Base-by-base conservation (phyloP, 2,888 invertebrate genomes). In the Physocephala rufipes region DNA sequence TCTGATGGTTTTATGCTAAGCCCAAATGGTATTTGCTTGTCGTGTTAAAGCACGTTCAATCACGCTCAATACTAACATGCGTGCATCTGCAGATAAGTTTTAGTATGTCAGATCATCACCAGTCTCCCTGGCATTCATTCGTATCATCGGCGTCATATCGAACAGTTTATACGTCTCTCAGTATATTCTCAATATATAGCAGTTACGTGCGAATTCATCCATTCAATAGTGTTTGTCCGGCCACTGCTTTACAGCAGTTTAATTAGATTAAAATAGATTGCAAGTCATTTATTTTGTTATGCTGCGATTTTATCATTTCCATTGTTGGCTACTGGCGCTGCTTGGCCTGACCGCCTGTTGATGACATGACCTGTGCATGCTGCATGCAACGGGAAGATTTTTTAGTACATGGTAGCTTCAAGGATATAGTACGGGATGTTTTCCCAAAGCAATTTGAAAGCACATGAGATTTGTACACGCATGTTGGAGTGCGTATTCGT, bases 211-310 rank as follows among this genome's bases (percentile, higher is more conserved):
- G 36, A 7, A 36, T 36, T 36, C 5, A 36, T 36, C 36, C 36
- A 36, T 36, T 36, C 36, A 36, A 9, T 36, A 9, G 36, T 36
- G 36, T 58, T 64, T 21, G 21, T 67, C 36, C 9, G 36, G 9
- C 58, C 66, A 49, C 36, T 47, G 36, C 55, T 21, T 21, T 62
- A 43, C 47, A 26, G 45, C 66, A 28, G 66, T 63, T 73, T 67
- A 64, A 67, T 69, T 70, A 62, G 55, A 67, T 73, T 73, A 36
- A 36, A 36, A 36, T 36, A 70, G 72, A 70, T 70, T 70, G 64
- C 70, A 65, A 45, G 70, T 70, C 65, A 70, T 70, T 65, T 65
- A 70, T 70, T 70, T 64, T 49, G 68, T 47, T 49, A 5, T 15
- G 51, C 47, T 68, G 61, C 28, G 61, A 61, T 68, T 28, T 68